phyloP scores from a whole-genome alignment of 1,140 invertebrate genomes.

The Doryteuthis pealeii region DNA sequence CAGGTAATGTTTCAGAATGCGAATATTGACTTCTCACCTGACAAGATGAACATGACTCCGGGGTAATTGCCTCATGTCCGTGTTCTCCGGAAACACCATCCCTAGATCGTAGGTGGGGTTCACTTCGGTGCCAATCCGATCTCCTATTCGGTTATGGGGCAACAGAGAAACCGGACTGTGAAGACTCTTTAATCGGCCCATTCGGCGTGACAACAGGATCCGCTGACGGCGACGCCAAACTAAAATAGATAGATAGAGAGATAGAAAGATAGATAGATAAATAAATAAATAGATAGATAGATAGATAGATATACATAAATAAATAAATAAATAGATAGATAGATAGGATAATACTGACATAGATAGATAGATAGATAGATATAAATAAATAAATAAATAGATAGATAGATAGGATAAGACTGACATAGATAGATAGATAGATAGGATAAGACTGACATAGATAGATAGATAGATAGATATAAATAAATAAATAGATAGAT shows the following conservation, averaged over 20 bases:
- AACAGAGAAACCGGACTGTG: not conserved
- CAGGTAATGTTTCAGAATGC: too few species aligned
- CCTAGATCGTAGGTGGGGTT: not conserved
- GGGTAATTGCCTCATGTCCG: not conserved
- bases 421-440: too few species aligned
- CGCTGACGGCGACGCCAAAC: not conserved
- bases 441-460: too few species aligned
- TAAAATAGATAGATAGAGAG: not conserved
- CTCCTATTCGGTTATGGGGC: not conserved
- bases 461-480: too few species aligned
- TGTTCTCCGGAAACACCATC: not conserved
- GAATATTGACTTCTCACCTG: too few species aligned
- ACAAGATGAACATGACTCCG: not conserved
- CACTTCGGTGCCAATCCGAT: not conserved
- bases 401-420: too few species aligned
- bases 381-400: too few species aligned
- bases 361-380: too few species aligned
- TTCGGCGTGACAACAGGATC: not conserved
- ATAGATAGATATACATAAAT: not conserved
- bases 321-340: too few species aligned
- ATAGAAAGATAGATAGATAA: not conserved
- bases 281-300: not conserved
- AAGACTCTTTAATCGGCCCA: not conserved
- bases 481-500: too few species aligned
- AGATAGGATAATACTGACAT: too few species aligned